Conservation (phyloP, 2,113 vertebrate genomes). For the Sturnus vulgaris region DNA sequence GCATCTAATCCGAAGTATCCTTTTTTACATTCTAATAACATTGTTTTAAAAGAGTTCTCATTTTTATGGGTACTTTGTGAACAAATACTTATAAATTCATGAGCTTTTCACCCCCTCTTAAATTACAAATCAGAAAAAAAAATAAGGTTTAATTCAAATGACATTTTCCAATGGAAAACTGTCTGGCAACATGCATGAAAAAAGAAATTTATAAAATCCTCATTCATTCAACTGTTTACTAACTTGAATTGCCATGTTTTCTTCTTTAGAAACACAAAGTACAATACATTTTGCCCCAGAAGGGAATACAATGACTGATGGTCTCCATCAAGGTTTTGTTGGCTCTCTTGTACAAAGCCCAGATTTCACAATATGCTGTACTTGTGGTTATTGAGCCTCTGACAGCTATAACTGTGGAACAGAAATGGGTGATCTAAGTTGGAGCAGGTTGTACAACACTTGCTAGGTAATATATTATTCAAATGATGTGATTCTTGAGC, state of each 20-base stretch:
- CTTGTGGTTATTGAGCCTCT: neutral
- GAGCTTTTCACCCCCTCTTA: fast-evolving
- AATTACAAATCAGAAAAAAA: neutral
- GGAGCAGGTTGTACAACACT: neutral
- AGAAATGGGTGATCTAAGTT: neutral
- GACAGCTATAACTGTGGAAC: neutral
- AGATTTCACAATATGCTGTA: neutral
- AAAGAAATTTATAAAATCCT: neutral
- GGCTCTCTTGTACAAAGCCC: neutral
- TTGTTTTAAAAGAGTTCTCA: neutral
- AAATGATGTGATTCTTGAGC: neutral
- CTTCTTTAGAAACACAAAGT: neutral
- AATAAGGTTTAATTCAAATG: neutral
- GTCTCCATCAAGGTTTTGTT: neutral
- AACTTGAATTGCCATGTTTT: neutral
- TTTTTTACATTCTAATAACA: neutral
- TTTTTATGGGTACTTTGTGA: neutral
- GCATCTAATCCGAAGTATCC: neutral
- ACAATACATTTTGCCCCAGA: neutral
- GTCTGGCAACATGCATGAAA: neutral
- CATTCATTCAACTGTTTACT: neutral
- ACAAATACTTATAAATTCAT: neutral
- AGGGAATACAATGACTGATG: neutral
- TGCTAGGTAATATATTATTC: neutral
- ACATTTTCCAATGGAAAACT: neutral